Base-by-base conservation (phyloP, 1,140 invertebrate genomes). In the Fopius arisanus region DNA sequence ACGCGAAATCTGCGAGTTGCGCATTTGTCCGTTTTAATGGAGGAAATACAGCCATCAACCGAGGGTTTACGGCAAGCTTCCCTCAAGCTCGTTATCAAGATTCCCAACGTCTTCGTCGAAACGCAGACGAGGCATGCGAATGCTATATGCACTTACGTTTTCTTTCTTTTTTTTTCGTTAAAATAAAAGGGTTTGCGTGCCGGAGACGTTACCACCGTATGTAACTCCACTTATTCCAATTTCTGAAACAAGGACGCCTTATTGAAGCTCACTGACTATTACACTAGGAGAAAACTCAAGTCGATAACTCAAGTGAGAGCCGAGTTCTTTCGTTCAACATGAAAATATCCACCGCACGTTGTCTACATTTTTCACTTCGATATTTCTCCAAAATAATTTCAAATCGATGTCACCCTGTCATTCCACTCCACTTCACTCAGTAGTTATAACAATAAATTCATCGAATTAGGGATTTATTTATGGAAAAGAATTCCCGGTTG, bases 11-110 rank as follows among this genome's bases (percentile, higher is more conserved):
- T 31, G 29, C 37, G 2, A 65, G 31, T 29, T 41, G 29, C 28
- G 29, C 37, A 67, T 67, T 41, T 67, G 65, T 68, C 43, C 37
- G 33, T 14, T 68, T 71, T 63, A 63, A 71, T 71, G 63, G 62
- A 70, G 43, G 43, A 72, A 66, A 66, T 66, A 66, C 70, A 72
- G 70, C 62, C 37, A 72, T 72, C 62, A 66, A 37, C 37, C 65
- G 28, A 48, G n/a, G 48, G 28, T 72, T 72, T 48, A 72, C 62
- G 19, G 43, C 62, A 31, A 66, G 62, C 37, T 66, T 72, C 67
- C 67, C 37, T 66, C 40, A 9, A 31, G 33, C 29, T 62, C 29
- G 62, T 65, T 65, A 65, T 65, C 62, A 67, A 67, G 65, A 41
- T 40, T 37, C 37, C 37, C 65, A 41, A 67, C 40, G 33, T 67